A percentile compares a stretch with the other conserved stretches of the same genome.
Conservation (phyloP, 2,797 vertebrate species). For the Acanthornis magna region DNA sequence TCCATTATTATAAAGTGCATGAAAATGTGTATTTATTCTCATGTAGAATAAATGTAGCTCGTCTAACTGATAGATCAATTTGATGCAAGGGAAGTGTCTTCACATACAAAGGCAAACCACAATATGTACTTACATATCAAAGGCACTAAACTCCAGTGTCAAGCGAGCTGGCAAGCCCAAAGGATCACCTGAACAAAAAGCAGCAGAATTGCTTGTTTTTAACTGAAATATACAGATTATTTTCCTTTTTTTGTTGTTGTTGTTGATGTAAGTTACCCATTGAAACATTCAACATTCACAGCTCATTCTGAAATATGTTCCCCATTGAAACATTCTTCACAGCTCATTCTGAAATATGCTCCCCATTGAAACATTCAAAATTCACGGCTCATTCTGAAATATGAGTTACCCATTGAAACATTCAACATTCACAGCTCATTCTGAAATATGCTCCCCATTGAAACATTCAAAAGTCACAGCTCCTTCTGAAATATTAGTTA, state of each 20-base stretch:
- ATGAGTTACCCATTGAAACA: too few relatives aligned
- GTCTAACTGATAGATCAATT: background rate
- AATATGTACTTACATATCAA: constrained; percentile 87
- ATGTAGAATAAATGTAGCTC: background rate
- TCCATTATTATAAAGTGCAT: background rate
- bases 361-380: too few relatives aligned
- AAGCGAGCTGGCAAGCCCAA: constrained; percentile 90
- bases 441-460: too few relatives aligned
- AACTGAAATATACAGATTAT: background rate
- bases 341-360: too few relatives aligned
- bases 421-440: too few relatives aligned
- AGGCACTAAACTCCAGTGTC: constrained; percentile 95
- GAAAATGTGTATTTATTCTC: background rate
- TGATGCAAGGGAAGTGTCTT: background rate
- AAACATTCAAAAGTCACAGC: too few relatives aligned
- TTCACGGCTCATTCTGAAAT: too few relatives aligned
- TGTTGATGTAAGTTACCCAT: too few relatives aligned
- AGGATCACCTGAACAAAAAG: constrained; percentile 84
- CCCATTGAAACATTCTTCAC: too few relatives aligned
- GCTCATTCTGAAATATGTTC: too few relatives aligned
- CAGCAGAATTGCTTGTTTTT: background rate
- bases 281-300: too few relatives aligned
- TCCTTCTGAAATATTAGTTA: background rate
- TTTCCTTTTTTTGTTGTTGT: background rate
- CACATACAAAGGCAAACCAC: background rate